Percentiles rank a stretch among this genome's conserved stretches.
Conservation (phyloP, 2,888 invertebrate species). For the Glyphotaelius pellucidus region DNA sequence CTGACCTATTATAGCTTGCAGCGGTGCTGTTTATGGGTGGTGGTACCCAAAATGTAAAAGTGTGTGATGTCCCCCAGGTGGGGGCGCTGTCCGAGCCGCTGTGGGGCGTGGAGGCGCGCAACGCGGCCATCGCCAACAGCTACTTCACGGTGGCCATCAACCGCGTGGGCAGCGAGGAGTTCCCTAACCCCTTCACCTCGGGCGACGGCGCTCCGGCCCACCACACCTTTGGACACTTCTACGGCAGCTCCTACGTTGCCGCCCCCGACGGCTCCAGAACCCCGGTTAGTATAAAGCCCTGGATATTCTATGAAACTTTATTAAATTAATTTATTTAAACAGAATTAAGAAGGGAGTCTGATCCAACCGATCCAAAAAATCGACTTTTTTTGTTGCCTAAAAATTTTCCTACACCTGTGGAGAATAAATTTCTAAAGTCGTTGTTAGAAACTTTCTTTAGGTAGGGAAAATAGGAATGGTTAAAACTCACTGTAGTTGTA, state of each 20-base stretch:
- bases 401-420: no score
- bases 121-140: conserved; percentile 96
- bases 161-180: conserved; percentile 93
- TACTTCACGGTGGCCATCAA: conserved; percentile 96
- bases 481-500: no score
- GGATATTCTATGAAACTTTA: no score
- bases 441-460: no score
- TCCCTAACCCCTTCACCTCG: conserved; percentile 90
- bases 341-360: no score
- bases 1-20: no score
- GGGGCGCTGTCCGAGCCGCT: conserved; percentile 90
- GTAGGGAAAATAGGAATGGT: no score
- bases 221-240: conserved; percentile 93
- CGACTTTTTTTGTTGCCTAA: no score
- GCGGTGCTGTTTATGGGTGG: no score
- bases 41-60: background rate
- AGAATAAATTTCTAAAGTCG: no score
- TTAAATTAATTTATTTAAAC: no score
- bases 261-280: conserved; percentile 96
- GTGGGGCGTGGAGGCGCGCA: conserved; percentile 97
- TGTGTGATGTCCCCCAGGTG: conserved; percentile 68
- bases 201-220: conserved; percentile 87
- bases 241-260: conserved; percentile 95
- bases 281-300: conserved; percentile 79
- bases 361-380: no score